phyloP scores from a whole-genome alignment of 2,888 invertebrate species.

The Amaurobius ferox region DNA sequence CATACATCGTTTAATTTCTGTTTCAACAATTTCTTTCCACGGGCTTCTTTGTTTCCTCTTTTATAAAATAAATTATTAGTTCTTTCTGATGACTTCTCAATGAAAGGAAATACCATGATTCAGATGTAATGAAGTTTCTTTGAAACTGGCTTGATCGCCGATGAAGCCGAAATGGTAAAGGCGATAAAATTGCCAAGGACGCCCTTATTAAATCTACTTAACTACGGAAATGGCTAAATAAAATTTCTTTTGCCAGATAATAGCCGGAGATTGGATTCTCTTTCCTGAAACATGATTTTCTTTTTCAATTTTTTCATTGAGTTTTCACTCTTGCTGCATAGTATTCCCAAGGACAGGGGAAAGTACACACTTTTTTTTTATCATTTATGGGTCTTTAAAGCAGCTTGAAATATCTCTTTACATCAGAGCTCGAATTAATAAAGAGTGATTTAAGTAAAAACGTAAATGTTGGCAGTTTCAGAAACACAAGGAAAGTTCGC shows the following conservation, averaged over 20 bases:
- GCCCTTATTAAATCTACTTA: constrained; percentile 64
- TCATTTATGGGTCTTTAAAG: not conserved
- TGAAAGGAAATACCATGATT: constrained; percentile 65
- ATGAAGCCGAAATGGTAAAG: constrained; percentile 46
- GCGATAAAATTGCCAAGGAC: constrained; percentile 65
- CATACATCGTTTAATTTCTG: constrained; percentile 45
- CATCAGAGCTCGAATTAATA: not conserved
- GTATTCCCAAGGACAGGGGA: constrained; percentile 2
- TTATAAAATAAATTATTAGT: constrained; percentile 52
- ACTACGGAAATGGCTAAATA: constrained; percentile 68
- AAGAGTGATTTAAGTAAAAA: not conserved
- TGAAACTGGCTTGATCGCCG: constrained; percentile 37
- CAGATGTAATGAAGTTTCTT: constrained; percentile 48
- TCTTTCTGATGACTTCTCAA: constrained; percentile 46
- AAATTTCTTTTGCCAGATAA: constrained; percentile 60
- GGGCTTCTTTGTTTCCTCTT: constrained; percentile 56
- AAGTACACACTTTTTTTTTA: not conserved
- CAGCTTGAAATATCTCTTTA: not conserved
- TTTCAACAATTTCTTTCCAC: constrained; percentile 40
- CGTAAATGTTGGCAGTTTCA: not conserved
- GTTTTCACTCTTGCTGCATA: not conserved
- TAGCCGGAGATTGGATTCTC: constrained; percentile 55
- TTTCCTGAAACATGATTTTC: constrained; percentile 42
- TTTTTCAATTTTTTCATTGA: not conserved
- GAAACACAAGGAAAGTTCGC: not conserved